Conservation (phyloP, 2,113 vertebrate species). For the Polyodon spathula region DNA sequence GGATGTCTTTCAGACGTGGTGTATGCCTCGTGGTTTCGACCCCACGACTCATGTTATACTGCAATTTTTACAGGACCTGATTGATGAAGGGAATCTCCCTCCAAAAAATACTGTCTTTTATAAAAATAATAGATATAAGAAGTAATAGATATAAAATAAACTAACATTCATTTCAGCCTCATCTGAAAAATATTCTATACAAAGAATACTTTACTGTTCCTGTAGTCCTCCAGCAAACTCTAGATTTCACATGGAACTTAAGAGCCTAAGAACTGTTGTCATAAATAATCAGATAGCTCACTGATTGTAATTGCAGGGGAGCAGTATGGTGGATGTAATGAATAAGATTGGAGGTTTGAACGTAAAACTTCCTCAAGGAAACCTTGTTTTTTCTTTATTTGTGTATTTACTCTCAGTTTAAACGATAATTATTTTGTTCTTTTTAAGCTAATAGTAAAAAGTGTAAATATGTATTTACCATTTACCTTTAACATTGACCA, state of each 20-base stretch:
- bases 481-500: no score
- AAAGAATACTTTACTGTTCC: not conserved
- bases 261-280: slow-evolving; percentile 26
- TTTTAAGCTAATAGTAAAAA: no score
- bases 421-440: slow-evolving; percentile 11
- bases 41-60: no score
- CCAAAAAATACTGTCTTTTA: no score
- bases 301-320: slow-evolving; percentile 38
- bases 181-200: no score
- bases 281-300: slow-evolving; percentile 33
- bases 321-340: slow-evolving; percentile 18
- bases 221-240: slow-evolving; percentile 12
- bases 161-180: no score
- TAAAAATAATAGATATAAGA: no score
- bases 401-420: not conserved
- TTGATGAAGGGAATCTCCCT: no score
- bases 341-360: slow-evolving; percentile 13
- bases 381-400: slow-evolving; percentile 3
- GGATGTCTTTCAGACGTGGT: no score
- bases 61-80: no score
- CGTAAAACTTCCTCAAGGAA: slow-evolving; percentile 5
- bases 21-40: no score
- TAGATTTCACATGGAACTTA: slow-evolving; percentile 11
- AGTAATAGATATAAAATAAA: no score
- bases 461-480: slow-evolving; percentile 10